Percentiles rank a stretch among this genome's conserved stretches.
These are phyloP conservation scores for Lindbergichthys nudifrons DNA, from an alignment of 2,797 vertebrate species.

Conservation along the genomic window DNA sequence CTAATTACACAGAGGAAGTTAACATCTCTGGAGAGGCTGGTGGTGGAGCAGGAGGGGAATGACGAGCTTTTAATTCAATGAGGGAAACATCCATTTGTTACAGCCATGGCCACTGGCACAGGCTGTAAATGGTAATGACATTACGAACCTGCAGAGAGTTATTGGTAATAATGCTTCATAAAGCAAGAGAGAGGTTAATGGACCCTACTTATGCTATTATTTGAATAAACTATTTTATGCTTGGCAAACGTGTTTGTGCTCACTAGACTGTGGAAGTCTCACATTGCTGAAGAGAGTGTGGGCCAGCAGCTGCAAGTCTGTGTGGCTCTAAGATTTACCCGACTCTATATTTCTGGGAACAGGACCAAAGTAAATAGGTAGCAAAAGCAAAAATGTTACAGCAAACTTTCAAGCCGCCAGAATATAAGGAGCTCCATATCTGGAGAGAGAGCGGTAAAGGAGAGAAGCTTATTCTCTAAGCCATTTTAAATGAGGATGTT, in stretches of 20 bases:
- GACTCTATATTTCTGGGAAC: slow-evolving; percentile 57
- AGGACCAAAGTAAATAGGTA: slow-evolving; percentile 65
- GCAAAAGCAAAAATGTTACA: slow-evolving; percentile 40
- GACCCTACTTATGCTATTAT: slow-evolving; percentile 9
- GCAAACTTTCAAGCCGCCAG: slow-evolving; percentile 25
- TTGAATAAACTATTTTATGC: neutral
- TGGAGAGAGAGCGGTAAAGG: slow-evolving; percentile 39
- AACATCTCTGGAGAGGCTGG: slow-evolving; percentile 60
- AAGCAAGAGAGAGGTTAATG: neutral
- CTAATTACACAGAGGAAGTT: slow-evolving; percentile 63
- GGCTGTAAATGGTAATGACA: slow-evolving; percentile 50
- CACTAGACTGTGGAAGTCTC: slow-evolving; percentile 8
- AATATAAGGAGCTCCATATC: slow-evolving; percentile 55
- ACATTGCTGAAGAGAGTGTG: slow-evolving; percentile 34
- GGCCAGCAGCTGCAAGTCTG: slow-evolving; percentile 35
- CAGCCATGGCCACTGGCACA: slow-evolving; percentile 26
- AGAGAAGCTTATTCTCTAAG: slow-evolving; percentile 1
- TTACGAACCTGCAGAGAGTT: slow-evolving; percentile 43
- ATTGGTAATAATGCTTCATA: slow-evolving; percentile 16
- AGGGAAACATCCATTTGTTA: slow-evolving; percentile 40
- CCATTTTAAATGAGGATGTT: slow-evolving; percentile 3
- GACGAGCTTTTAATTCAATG: slow-evolving; percentile 77
- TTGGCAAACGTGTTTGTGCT: slow-evolving; percentile 13
- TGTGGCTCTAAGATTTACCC: slow-evolving; percentile 38
- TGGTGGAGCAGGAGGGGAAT: slow-evolving; percentile 56